Evolutionary conservation across 2,888 invertebrate species (phyloP).

Genomic region (Chalcosyrphus nemorum): DNA sequence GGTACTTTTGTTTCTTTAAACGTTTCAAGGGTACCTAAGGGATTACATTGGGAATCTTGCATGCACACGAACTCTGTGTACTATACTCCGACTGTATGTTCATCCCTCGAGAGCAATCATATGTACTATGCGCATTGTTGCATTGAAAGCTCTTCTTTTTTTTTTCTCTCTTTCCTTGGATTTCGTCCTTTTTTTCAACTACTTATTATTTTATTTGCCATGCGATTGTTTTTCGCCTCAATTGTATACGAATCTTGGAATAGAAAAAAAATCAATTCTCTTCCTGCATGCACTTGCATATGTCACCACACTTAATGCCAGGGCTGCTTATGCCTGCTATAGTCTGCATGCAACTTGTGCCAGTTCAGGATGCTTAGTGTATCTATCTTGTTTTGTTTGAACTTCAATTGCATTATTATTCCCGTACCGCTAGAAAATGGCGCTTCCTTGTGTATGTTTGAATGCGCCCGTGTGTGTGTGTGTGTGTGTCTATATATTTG

Average conservation of each 20-base stretch:
- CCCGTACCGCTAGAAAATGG: constrained; percentile 7
- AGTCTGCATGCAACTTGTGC: constrained; percentile 44
- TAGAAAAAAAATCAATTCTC: constrained; percentile 54
- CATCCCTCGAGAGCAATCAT: constrained; percentile 65
- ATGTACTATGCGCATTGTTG: constrained; percentile 45
- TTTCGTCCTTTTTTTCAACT: constrained; percentile 24
- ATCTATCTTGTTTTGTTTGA: constrained; percentile 69
- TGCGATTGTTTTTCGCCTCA: constrained; percentile 68
- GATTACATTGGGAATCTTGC: constrained; percentile 39
- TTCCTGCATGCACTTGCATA: constrained; percentile 71
- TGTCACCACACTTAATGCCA: constrained; percentile 63
- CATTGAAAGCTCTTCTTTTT: constrained; percentile 31
- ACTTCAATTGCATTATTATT: constrained; percentile 72
- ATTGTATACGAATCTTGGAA: constrained; percentile 62
- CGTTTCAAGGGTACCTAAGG: constrained; percentile 58
- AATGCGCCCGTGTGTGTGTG: not conserved
- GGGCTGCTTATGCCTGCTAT: not conserved
- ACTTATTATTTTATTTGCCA: constrained; percentile 67
- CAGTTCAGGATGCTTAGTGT: constrained; percentile 60
- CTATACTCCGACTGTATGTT: constrained; percentile 38
- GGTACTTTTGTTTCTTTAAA: constrained; percentile 29
- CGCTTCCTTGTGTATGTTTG: constrained; percentile 32
- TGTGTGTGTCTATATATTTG: constrained; percentile 24
- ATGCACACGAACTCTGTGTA: constrained; percentile 26
- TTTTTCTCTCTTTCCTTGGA: constrained; percentile 9